Percentiles rank a stretch among this genome's conserved stretches.
These are phyloP conservation scores for Lycocorax pyrrhopterus DNA, from an alignment of 2,113 vertebrate genomes.

Conservation along the genomic window DNA sequence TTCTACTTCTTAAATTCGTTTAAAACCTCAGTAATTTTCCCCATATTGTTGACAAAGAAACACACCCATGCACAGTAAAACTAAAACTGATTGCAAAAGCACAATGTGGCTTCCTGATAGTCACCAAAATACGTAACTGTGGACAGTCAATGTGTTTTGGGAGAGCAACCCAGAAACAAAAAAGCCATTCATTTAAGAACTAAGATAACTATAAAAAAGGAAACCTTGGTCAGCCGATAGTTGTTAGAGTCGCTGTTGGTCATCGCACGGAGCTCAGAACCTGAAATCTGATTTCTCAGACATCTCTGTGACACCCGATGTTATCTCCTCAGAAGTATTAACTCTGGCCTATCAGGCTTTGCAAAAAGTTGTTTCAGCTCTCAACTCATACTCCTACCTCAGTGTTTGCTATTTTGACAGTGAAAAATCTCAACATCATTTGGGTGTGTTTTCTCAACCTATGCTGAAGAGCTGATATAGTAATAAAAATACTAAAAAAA, in stretches of 20 bases:
- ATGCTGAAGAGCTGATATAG: background rate
- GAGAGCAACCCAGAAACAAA: background rate
- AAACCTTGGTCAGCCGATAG: accelerated
- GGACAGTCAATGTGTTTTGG: background rate
- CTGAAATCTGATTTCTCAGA: background rate
- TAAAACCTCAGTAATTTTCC: background rate
- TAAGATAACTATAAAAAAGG: background rate
- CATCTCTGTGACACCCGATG: accelerated
- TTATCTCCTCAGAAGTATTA: background rate
- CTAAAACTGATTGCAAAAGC: background rate
- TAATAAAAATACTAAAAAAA: background rate
- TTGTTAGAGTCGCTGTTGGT: background rate
- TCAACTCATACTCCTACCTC: background rate
- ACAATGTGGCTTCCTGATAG: background rate
- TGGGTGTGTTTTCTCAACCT: background rate
- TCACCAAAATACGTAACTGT: background rate
- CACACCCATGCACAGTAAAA: accelerated
- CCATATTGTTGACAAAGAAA: background rate
- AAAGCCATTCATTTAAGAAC: background rate
- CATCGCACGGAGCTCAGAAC: accelerated
- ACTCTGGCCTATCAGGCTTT: background rate
- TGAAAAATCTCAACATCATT: background rate
- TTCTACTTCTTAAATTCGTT: background rate
- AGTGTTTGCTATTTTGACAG: background rate
- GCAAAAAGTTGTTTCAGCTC: background rate